Base-by-base conservation (phyloP, 2,113 vertebrate species). In the Ahaetulla prasina region DNA sequence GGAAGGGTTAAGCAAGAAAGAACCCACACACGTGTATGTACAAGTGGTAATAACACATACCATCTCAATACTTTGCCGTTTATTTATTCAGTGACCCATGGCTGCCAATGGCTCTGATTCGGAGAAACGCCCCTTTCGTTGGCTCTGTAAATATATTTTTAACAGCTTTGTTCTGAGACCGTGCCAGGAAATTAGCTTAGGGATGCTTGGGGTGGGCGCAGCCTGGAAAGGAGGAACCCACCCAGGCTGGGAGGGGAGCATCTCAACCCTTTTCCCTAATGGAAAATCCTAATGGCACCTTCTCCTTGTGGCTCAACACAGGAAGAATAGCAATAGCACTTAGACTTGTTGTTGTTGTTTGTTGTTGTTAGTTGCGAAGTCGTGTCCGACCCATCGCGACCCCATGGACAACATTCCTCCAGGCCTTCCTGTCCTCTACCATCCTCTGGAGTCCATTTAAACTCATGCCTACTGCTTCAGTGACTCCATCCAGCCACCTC, bases 81-180 rank as follows among this genome's bases (percentile, higher is more conserved):
- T 91, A 55, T 93, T 93, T 84, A 52, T 88, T 84, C 92, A 50
- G 5, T 88, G 30, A 43, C n/a, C 89, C 43, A 16, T 80, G 49
- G 5, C 43, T 84, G 30, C 52, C 89, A 30, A 30, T 88, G n/a
- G 50, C 89, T 39, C 8, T 84, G 47, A 43, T 80, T 68, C 54
- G 35, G 25, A 22, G 49, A 30, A 57, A 93, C 52, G 8, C 63
- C 89, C 80, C 30, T 88, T 84, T 55, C 11, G 25, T 43, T 23
- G 89, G 85, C 60, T 63, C 3, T 1, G 22, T 55, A 88, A 84
- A 88, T 85, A 85, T 63, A 30, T 55, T 60, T 74, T 87, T 88
- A 30, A 60, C 84, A 84, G 63, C 43, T 49, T 43, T 84, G 35
- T 52, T n/a, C 57, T 45, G 57, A 57, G 11, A n/a, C 39, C 2